phyloP scores from a whole-genome alignment of 1,140 invertebrate species.

The Laupala kohalensis region DNA sequence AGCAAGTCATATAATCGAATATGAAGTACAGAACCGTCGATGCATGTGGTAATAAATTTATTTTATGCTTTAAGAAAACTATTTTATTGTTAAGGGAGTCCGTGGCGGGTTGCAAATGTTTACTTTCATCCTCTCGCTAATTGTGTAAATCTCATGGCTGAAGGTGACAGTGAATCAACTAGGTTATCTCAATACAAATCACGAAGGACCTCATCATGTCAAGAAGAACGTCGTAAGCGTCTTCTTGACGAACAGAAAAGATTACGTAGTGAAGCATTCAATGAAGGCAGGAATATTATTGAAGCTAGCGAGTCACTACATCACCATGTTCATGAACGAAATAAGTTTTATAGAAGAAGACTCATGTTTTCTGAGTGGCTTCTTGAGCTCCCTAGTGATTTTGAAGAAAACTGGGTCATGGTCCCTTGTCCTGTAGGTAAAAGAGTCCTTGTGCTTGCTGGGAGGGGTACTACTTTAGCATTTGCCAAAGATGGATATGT shows the following conservation, averaged over 20 bases:
- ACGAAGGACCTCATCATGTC: not conserved
- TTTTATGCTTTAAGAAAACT: too few relatives aligned
- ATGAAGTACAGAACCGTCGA: too few relatives aligned
- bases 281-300: not conserved
- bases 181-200: not conserved
- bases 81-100: too few relatives aligned
- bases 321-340: slow-evolving; percentile 7
- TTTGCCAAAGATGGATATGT: slow-evolving; percentile 54
- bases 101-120: too few relatives aligned
- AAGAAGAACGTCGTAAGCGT: not conserved
- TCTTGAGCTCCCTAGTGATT: slow-evolving; percentile 65
- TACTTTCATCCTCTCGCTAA: too few relatives aligned
- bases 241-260: not conserved
- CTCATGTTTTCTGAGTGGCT: slow-evolving; percentile 88
- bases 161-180: too few relatives aligned
- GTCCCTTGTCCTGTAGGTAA: slow-evolving; percentile 71
- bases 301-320: not conserved
- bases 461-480: slow-evolving; percentile 55
- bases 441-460: slow-evolving; percentile 61
- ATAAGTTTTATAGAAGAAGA: slow-evolving; percentile 25
- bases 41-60: too few relatives aligned
- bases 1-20: too few relatives aligned
- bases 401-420: slow-evolving; percentile 65
- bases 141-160: too few relatives aligned
- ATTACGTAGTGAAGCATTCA: not conserved